phyloP scores from a whole-genome alignment of 2,797 vertebrate genomes.

The Peromyscus nudipes region DNA sequence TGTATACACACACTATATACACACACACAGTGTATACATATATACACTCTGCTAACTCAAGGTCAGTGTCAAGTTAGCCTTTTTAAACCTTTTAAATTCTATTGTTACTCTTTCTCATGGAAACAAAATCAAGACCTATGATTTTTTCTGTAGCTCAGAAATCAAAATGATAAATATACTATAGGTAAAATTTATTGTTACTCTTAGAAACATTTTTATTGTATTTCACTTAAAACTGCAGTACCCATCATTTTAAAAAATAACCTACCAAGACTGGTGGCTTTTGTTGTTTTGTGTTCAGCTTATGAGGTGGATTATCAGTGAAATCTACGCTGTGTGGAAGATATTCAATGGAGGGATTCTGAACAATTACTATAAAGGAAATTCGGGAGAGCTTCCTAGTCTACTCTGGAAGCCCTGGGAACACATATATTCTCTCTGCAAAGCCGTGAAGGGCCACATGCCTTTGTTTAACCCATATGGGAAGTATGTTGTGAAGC shows the following conservation, averaged over 20 bases:
- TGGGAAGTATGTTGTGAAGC: conserved; percentile 95
- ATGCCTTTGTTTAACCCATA: conserved; percentile 93
- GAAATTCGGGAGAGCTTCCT: conserved; percentile 71
- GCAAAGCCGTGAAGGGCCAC: conserved; percentile 92
- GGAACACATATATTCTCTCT: conserved; percentile 97
- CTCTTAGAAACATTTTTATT: background rate
- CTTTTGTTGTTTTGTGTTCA: conserved; percentile 80
- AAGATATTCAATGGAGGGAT: conserved; percentile 85
- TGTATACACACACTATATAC: too few relatives aligned
- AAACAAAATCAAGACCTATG: conserved; percentile 5
- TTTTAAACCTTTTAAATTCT: conserved; percentile 10
- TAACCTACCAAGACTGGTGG: background rate
- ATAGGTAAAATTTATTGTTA: background rate
- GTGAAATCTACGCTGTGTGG: conserved; percentile 94
- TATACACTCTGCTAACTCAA: background rate
- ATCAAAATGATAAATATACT: background rate
- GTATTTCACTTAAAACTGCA: background rate
- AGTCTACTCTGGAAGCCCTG: conserved; percentile 93
- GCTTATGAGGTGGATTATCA: conserved; percentile 96
- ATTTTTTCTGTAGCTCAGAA: conserved; percentile 32
- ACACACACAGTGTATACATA: background rate
- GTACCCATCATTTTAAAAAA: background rate
- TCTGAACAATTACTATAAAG: conserved; percentile 78
- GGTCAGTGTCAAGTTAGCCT: background rate
- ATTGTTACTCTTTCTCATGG: background rate